phyloP scores from a whole-genome alignment of 2,888 invertebrate genomes.

The Morpho helenor region DNA sequence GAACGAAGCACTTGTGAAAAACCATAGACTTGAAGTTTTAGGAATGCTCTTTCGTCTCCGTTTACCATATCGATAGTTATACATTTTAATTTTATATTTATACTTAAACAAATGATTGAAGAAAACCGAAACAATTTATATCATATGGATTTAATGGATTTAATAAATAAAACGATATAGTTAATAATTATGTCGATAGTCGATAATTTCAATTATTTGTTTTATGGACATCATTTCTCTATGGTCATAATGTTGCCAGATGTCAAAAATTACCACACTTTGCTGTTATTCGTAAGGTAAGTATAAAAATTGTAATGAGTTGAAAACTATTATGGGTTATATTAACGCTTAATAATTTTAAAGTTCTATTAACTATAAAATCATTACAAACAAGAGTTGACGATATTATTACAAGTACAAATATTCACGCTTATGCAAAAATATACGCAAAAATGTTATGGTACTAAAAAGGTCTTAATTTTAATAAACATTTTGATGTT shows the following conservation, averaged over 20 bases:
- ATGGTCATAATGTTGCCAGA: slow-evolving; percentile 27
- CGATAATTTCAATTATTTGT: slow-evolving; percentile 1
- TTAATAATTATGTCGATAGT: slow-evolving; percentile 4
- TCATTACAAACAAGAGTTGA: no score
- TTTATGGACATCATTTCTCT: slow-evolving; percentile 26
- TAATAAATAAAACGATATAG: not conserved
- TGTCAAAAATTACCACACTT: slow-evolving; percentile 1
- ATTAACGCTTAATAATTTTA: no score
- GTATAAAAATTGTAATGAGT: no score
- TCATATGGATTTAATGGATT: not conserved
- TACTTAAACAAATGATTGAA: not conserved
- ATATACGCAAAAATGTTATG: no score
- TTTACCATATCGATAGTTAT: slow-evolving; percentile 1
- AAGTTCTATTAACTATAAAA: no score
- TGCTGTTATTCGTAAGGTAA: not conserved
- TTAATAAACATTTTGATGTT: no score
- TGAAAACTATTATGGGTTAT: no score
- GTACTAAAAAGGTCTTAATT: no score
- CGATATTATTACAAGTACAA: no score
- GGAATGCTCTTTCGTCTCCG: not conserved
- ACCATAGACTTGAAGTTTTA: slow-evolving; percentile 38
- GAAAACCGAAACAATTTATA: not conserved
- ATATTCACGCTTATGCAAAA: no score
- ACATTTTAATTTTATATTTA: not conserved
- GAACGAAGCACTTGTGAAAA: slow-evolving; percentile 46